phyloP scores from a whole-genome alignment of 2,797 vertebrate genomes.

The Anguilla marmorata region DNA sequence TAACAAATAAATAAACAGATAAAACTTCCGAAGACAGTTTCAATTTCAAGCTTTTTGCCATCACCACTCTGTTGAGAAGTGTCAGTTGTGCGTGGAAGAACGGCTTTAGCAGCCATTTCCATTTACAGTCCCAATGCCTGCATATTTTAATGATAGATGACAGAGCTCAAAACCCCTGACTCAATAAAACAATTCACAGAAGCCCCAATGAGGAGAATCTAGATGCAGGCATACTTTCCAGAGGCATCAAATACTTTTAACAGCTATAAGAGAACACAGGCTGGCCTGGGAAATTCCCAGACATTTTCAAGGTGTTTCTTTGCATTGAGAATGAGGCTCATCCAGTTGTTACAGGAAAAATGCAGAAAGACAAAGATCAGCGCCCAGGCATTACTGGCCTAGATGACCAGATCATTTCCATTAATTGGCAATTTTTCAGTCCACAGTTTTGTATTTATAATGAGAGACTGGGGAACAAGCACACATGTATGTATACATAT shows the following conservation, averaged over 20 bases:
- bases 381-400: neutral
- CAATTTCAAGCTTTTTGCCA: neutral
- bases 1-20: neutral
- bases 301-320: neutral
- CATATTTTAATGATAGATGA: neutral
- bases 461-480: neutral
- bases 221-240: neutral
- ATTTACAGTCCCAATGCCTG: neutral
- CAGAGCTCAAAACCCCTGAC: neutral
- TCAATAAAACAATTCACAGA: neutral
- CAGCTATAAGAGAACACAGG: neutral
- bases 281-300: neutral
- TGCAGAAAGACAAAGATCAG: constrained; percentile 6
- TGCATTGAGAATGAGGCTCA: constrained; percentile 16
- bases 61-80: neutral
- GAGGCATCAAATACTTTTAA: neutral
- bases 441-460: neutral
- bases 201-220: neutral
- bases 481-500: neutral
- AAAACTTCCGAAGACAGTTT: neutral
- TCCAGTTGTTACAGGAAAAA: neutral
- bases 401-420: neutral
- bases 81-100: neutral
- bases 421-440: neutral
- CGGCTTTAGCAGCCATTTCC: neutral